Evolutionary conservation across 2,888 invertebrate species (phyloP).

Genomic region (Drosophila lutescens): DNA sequence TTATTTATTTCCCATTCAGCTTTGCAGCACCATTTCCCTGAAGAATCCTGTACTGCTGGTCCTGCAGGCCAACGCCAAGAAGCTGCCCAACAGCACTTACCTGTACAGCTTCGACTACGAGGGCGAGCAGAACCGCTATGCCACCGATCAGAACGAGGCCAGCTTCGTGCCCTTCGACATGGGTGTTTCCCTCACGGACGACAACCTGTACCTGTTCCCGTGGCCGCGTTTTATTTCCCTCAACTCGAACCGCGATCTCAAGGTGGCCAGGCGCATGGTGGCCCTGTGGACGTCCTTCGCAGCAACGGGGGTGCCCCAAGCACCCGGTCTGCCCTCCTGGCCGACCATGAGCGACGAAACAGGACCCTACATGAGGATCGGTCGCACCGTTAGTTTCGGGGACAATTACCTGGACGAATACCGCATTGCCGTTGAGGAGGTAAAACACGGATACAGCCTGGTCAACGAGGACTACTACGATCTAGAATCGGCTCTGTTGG

Average conservation of each 20-base stretch:
- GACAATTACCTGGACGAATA: slow-evolving; percentile 82
- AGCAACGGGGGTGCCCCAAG: slow-evolving; percentile 76
- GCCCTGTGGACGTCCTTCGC: slow-evolving; percentile 84
- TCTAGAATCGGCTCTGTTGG: slow-evolving; percentile 59
- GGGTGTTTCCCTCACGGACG: slow-evolving; percentile 87
- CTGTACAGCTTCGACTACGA: slow-evolving; percentile 85
- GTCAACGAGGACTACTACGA: slow-evolving; percentile 81
- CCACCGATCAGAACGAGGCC: slow-evolving; percentile 76
- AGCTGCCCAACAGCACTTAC: slow-evolving; percentile 83
- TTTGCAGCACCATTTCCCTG: slow-evolving; percentile 84
- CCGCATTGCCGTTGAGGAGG: slow-evolving; percentile 76
- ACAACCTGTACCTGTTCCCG: slow-evolving; percentile 86
- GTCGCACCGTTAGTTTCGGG: slow-evolving; percentile 70
- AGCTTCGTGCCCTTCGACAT: slow-evolving; percentile 84
- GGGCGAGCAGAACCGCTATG: slow-evolving; percentile 84
- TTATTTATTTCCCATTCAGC: slow-evolving; percentile 66
- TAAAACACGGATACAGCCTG: slow-evolving; percentile 71
- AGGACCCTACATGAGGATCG: slow-evolving; percentile 83
- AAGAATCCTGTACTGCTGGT: slow-evolving; percentile 85
- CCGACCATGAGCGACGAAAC: slow-evolving; percentile 80
- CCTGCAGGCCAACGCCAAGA: slow-evolving; percentile 83
- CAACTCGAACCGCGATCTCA: slow-evolving; percentile 82
- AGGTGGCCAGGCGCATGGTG: slow-evolving; percentile 85
- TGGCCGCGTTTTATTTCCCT: slow-evolving; percentile 81
- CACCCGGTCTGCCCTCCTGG: slow-evolving; percentile 78